Evolutionary conservation across 1,140 invertebrate genomes (phyloP).

Genomic region (Coelopa frigida): DNA sequence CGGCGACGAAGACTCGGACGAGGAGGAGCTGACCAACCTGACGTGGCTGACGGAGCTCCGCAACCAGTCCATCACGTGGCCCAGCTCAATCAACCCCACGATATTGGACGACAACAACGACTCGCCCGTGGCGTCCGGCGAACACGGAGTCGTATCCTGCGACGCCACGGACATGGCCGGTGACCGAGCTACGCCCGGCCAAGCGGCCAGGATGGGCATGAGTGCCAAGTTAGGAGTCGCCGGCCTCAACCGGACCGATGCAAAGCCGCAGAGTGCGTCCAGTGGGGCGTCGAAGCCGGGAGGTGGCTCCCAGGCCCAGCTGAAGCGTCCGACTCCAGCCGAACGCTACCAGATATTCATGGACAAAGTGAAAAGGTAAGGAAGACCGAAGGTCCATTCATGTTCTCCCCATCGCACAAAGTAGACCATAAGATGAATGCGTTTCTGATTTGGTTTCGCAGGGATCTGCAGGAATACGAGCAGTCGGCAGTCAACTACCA

Average conservation of each 20-base stretch:
- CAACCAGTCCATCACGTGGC: constrained; percentile 33
- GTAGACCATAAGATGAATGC: too few species aligned
- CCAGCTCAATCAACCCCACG: constrained; percentile 21
- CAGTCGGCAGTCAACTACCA: constrained; percentile 27
- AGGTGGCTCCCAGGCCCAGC: constrained; percentile 21
- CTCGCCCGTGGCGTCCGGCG: background rate
- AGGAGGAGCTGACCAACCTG: constrained; percentile 34
- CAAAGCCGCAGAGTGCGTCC: too few species aligned
- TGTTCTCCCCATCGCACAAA: too few species aligned
- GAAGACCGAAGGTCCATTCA: background rate
- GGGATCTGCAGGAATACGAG: constrained; percentile 32
- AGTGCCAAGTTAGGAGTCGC: too few species aligned
- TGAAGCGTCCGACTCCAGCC: constrained; percentile 23
- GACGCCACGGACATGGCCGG: constrained; percentile 1
- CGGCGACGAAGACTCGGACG: too few species aligned
- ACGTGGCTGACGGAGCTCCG: constrained; percentile 31
- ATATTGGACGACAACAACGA: background rate
- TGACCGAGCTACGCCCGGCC: too few species aligned
- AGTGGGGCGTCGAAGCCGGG: too few species aligned
- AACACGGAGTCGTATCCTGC: background rate
- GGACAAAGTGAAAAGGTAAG: constrained; percentile 31
- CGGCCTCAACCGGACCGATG: too few species aligned
- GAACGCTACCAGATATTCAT: constrained; percentile 36
- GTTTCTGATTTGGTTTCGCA: background rate
- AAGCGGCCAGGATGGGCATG: too few species aligned